Evolutionary conservation across 2,888 invertebrate genomes (phyloP), one percentile per base, ranked within the genome.

Genomic region (Dascillus cervinus): DNA sequence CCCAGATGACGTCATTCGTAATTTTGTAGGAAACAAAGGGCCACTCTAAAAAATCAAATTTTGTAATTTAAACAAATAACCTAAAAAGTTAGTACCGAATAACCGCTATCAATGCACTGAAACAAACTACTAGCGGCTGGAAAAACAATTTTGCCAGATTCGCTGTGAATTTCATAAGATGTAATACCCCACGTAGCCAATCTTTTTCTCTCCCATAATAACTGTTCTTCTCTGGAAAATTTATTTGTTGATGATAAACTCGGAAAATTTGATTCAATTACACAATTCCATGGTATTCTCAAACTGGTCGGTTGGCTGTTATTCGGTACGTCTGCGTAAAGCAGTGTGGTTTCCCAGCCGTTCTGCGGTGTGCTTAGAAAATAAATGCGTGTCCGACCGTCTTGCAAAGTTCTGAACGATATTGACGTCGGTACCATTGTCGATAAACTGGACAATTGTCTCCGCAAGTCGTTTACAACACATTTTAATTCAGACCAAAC

Each of bases 141-240:
- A 65, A 95, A 95, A 35, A 95, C 80, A 47, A 96, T 80, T 53
- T 85, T 79, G 13, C 91, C 91, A 12, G 82, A 80, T 4, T 71
- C 72, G 15, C 77, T 73, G 51, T 92, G 87, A 29, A 92, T 71
- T 61, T 94, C 91, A 55, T 94, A 96, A 0, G 89, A 87, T 1
- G 91, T 91, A 33, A 96, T 94, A 11, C 96, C 92, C 82, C 88
- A 90, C 0, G 87, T 86, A 0, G 91, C 84, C 22, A 92, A 75
- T 31, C 96, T 73, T 65, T 94, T 92, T 13, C 96, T 67, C 62
- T 96, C 96, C 72, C 90, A 82, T 37, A 92, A 69, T 29, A 96
- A 63, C 60, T 92, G 90, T 58, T 94, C 92, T 58, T 95, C 95
- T 17, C 86, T 72, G 0, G 89, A 88, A 71, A 81, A 77, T 21